Evolutionary conservation across 1,140 invertebrate genomes (phyloP).

Genomic region (Patella vulgata): DNA sequence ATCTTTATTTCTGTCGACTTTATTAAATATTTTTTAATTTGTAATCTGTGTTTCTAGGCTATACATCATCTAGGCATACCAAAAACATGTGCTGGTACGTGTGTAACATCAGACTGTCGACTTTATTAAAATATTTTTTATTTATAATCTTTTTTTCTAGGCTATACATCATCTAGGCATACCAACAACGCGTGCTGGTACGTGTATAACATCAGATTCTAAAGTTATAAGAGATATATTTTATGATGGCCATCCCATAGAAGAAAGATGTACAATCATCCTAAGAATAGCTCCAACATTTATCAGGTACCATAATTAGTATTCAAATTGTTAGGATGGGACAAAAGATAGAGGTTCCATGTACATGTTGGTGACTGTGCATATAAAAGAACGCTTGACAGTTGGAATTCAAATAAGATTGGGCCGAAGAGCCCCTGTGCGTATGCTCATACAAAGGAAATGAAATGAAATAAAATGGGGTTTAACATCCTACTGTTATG

Average conservation of each 20-base stretch:
- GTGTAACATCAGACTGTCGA: constrained; percentile 72
- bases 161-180: constrained; percentile 74
- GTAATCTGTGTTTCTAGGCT: too few relatives aligned
- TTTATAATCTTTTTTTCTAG: constrained; percentile 66
- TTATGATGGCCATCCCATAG: constrained; percentile 72
- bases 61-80: constrained; percentile 69
- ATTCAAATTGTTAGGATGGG: too few relatives aligned
- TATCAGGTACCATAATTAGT: constrained; percentile 66
- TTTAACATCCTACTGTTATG: too few relatives aligned
- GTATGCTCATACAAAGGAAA: too few relatives aligned
- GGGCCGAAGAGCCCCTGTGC: too few relatives aligned
- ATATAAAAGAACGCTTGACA: too few relatives aligned
- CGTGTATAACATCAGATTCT: constrained; percentile 73
- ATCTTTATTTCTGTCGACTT: too few relatives aligned
- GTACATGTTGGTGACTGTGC: too few relatives aligned
- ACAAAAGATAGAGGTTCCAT: too few relatives aligned
- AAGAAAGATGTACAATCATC: constrained; percentile 72
- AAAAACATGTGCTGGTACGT: constrained; percentile 72
- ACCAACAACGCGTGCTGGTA: constrained; percentile 72
- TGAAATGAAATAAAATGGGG: too few relatives aligned
- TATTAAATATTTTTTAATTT: too few relatives aligned
- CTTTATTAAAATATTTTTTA: not conserved
- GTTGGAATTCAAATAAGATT: too few relatives aligned
- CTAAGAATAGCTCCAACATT: constrained; percentile 71
- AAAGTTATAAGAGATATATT: constrained; percentile 72